Evolutionary conservation across 2,113 vertebrate genomes (phyloP), one percentile per base, ranked within the genome.

Genomic region (Raja brachyura): DNA sequence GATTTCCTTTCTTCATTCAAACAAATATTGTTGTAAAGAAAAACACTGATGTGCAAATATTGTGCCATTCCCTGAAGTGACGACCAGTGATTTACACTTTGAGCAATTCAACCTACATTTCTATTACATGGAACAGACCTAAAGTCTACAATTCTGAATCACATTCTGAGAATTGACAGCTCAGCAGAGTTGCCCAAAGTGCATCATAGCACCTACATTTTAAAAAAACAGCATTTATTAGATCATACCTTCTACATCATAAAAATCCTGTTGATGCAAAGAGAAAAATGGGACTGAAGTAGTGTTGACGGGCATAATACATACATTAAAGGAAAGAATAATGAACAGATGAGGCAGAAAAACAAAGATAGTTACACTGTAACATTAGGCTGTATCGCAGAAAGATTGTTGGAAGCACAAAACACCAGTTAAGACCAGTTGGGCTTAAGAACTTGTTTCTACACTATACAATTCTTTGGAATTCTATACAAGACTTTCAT

Each of bases 211-310:
- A 88, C n/a, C 59, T 31, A 88, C 13, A 11, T 88, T 63, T 73
- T 10, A 85, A 66, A 88, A 5, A 63, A 86, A 61, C 25, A 61
- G 25, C 7, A 88, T n/a, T 63, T 13, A n/a, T 88, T 88, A 63
- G 83, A 1, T 66, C 28, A 63, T 61, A 88, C 14, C 28, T 88
- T 63, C 14, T 61, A 63, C 63, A 31, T 13, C 59, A 39, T 88
- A 31, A 63, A 66, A 88, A 88, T 63, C 83, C 83, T 88, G 83
- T 28, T n/a, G 83, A 31, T 88, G 14, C n/a, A 18, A 63, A 88
- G 59, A 88, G 54, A 10, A 59, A 54, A 33, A 5, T 5, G 22
- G 13, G 70, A 73, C 70, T 73, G 22, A 39, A 78, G 31, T 5
- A 33, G 11, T n/a, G 14, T 1, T 59, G 25, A 59, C 59, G 5